Percentiles rank a stretch among this genome's conserved stretches.
These are phyloP conservation scores for Balanococcus diminutus DNA, from an alignment of 2,888 invertebrate genomes.

Conservation along the genomic window DNA sequence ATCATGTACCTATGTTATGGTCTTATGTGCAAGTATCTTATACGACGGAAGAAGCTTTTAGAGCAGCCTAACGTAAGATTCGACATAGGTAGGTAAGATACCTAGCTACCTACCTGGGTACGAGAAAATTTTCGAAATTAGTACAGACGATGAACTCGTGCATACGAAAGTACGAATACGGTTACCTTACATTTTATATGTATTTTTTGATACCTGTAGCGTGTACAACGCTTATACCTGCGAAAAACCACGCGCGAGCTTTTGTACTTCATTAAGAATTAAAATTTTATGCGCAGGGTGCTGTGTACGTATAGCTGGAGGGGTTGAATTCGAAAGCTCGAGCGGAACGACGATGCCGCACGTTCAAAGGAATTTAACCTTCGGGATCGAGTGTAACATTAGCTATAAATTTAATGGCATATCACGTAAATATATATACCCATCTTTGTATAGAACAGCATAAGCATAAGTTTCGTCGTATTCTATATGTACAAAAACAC, in stretches of 20 bases:
- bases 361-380: slow-evolving; percentile 31
- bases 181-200: neutral
- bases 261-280: slow-evolving; percentile 1
- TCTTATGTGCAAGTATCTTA: neutral
- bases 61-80: neutral
- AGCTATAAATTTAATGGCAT: slow-evolving; percentile 25
- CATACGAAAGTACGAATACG: neutral
- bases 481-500: neutral
- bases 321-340: neutral
- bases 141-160: too few species aligned
- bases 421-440: neutral
- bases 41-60: neutral
- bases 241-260: neutral
- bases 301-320: neutral
- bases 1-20: neutral
- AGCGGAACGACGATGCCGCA: neutral
- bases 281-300: neutral
- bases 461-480: neutral
- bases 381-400: neutral
- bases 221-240: neutral
- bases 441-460: neutral
- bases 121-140: too few species aligned
- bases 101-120: too few species aligned
- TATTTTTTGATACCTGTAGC: neutral
- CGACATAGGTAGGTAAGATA: too few species aligned